Evolutionary conservation across 2,888 invertebrate genomes (phyloP).

Genomic region (Plebejus anna): DNA sequence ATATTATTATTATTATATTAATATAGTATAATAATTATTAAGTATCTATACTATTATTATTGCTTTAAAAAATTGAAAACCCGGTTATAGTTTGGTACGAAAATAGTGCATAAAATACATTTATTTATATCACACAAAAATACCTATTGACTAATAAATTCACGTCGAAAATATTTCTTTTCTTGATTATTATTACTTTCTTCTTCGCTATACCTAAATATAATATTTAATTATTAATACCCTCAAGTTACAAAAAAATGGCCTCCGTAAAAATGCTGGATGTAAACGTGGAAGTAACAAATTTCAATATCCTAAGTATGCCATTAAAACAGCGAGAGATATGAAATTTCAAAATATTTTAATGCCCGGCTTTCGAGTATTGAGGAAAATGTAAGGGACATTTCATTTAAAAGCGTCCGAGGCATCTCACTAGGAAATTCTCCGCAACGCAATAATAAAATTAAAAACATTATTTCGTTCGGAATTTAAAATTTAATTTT

Average conservation of each 20-base stretch:
- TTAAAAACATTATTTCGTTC: slow-evolving; percentile 14
- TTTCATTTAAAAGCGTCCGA: slow-evolving; percentile 51
- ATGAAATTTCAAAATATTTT: slow-evolving; percentile 40
- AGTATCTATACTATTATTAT: too few species aligned
- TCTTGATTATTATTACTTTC: neutral
- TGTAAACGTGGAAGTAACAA: neutral
- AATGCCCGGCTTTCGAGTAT: slow-evolving; percentile 47
- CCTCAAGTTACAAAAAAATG: neutral
- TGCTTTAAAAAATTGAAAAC: too few species aligned
- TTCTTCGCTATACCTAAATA: neutral
- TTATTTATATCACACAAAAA: too few species aligned
- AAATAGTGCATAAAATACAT: too few species aligned
- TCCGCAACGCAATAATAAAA: slow-evolving; percentile 30
- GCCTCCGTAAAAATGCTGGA: neutral
- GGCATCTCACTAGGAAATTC: slow-evolving; percentile 5
- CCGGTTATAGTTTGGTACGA: too few species aligned
- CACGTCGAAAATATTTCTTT: too few species aligned
- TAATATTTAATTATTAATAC: neutral
- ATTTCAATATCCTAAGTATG: slow-evolving; percentile 27
- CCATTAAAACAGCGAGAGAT: slow-evolving; percentile 31
- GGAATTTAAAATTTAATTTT: slow-evolving; percentile 9
- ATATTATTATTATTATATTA: slow-evolving; percentile 37
- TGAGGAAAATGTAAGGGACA: slow-evolving; percentile 62
- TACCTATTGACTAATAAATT: too few species aligned
- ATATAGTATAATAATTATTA: neutral